Percentiles rank a stretch among this genome's conserved stretches.
These are phyloP conservation scores for Eublepharis macularius DNA, from an alignment of 2,113 vertebrate species.

Conservation along the genomic window DNA sequence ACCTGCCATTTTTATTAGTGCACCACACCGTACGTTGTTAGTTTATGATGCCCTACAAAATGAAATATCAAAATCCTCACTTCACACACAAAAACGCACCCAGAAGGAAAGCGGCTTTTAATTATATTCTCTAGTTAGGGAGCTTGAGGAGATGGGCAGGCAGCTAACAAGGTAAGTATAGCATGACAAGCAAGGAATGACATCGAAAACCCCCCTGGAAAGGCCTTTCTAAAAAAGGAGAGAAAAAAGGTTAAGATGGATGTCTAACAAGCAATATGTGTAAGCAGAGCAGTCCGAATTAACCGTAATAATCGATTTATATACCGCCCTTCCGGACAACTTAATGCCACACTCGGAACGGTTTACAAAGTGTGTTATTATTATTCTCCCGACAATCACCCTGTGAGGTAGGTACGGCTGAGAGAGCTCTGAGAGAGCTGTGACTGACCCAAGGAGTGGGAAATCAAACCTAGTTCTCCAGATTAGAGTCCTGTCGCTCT, in stretches of 20 bases:
- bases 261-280: neutral
- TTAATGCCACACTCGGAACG: too few species aligned
- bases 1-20: neutral
- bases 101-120: neutral
- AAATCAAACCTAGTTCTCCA: too few species aligned
- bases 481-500: too few species aligned
- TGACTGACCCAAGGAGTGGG: too few species aligned
- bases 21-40: neutral
- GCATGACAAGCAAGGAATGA: neutral
- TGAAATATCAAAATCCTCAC: neutral
- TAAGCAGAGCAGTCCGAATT: neutral
- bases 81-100: neutral
- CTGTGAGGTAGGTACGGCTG: too few species aligned
- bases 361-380: too few species aligned
- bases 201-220: neutral
- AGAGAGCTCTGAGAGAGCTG: too few species aligned
- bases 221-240: neutral
- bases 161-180: neutral
- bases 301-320: neutral
- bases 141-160: neutral
- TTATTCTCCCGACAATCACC: too few species aligned
- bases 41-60: neutral
- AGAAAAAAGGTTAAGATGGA: neutral
- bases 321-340: too few species aligned
- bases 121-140: constrained; percentile 1